Conservation (phyloP, 2,797 vertebrate genomes). For the Sebastes itinus region DNA sequence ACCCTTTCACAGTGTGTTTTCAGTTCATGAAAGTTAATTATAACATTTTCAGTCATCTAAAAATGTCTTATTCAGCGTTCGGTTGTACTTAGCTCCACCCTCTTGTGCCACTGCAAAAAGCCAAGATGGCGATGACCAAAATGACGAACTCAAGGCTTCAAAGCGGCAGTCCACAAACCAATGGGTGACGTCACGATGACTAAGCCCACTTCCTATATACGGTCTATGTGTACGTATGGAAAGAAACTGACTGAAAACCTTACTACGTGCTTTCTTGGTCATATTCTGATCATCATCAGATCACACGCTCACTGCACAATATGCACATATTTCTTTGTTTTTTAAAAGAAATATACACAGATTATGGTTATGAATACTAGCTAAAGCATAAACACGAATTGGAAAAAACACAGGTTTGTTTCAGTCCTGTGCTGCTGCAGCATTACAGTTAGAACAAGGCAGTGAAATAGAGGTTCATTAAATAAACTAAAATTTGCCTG, state of each 20-base stretch:
- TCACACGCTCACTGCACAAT: background rate
- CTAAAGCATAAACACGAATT: background rate
- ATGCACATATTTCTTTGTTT: background rate
- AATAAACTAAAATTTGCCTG: background rate
- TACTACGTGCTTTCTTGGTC: background rate
- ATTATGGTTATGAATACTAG: background rate
- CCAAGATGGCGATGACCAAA: too few relatives aligned
- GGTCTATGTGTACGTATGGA: background rate
- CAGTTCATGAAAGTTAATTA: too few relatives aligned
- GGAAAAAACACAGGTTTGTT: background rate
- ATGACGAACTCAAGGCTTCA: too few relatives aligned
- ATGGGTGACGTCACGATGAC: too few relatives aligned
- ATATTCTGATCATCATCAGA: background rate
- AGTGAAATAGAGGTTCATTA: background rate
- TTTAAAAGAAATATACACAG: background rate
- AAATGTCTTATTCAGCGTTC: too few relatives aligned
- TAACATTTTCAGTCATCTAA: too few relatives aligned
- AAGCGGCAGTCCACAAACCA: too few relatives aligned
- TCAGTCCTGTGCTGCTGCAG: background rate
- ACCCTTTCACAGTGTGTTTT: too few relatives aligned
- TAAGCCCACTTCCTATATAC: too few relatives aligned
- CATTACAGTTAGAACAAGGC: background rate
- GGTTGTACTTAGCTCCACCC: too few relatives aligned
- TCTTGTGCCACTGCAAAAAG: too few relatives aligned
- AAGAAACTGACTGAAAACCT: background rate